These are phyloP conservation scores for Falco punctatus DNA, from an alignment of 2,113 vertebrate genomes.

Conservation along the genomic window DNA sequence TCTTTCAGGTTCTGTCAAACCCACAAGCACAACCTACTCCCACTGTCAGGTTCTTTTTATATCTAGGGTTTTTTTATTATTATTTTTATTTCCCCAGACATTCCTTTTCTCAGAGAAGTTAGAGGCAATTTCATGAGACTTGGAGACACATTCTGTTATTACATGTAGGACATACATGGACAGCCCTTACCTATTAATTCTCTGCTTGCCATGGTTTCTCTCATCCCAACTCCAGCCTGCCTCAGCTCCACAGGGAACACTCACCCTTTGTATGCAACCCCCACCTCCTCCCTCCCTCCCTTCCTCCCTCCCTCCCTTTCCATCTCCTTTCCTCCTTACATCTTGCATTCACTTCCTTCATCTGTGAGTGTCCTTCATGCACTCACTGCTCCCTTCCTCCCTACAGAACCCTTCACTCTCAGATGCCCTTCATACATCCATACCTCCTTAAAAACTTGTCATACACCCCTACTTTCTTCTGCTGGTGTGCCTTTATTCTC, in stretches of 20 bases:
- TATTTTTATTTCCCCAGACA: background rate
- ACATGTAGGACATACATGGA: background rate
- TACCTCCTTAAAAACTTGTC: background rate
- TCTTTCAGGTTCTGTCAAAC: background rate
- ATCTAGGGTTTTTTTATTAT: background rate
- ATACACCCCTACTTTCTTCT: background rate
- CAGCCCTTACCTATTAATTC: background rate
- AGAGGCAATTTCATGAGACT: background rate
- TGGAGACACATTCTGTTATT: background rate
- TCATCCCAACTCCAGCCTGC: background rate
- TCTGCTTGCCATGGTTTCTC: background rate
- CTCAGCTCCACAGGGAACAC: background rate
- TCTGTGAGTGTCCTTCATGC: background rate
- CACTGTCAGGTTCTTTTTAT: background rate
- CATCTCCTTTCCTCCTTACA: background rate
- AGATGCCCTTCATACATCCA: background rate
- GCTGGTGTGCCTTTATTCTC: background rate
- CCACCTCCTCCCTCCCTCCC: background rate
- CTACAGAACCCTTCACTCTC: background rate
- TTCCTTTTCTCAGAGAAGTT: background rate
- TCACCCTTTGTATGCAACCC: accelerated
- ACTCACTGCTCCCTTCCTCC: background rate
- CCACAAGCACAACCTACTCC: background rate
- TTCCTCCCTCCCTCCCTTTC: background rate
- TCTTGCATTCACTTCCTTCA: background rate